These are phyloP conservation scores for Resseliella maxima DNA, from an alignment of 2,888 invertebrate genomes.

Conservation along the genomic window DNA sequence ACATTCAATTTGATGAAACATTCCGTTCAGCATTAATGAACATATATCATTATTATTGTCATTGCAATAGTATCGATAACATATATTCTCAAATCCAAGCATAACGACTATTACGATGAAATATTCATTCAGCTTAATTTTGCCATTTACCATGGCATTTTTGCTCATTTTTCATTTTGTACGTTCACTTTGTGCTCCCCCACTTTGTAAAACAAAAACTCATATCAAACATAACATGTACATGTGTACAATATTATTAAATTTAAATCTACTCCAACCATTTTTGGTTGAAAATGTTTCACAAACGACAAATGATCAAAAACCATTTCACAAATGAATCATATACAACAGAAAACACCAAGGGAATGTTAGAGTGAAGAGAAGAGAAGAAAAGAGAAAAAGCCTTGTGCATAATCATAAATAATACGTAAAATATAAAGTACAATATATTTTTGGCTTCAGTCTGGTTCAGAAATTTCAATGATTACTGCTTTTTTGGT, in stretches of 20 bases:
- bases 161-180: slow-evolving; percentile 13
- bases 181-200: no score
- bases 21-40: neutral
- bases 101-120: neutral
- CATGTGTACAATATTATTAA: neutral
- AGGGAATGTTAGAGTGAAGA: neutral
- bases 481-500: neutral
- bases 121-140: slow-evolving; percentile 28
- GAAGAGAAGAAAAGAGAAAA: neutral
- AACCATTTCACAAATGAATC: slow-evolving; percentile 31
- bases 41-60: neutral
- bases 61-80: neutral
- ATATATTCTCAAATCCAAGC: neutral
- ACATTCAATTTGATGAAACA: neutral
- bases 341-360: neutral
- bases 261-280: slow-evolving; percentile 46
- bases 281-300: neutral
- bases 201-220: no score
- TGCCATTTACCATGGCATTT: slow-evolving; percentile 24
- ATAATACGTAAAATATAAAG: neutral
- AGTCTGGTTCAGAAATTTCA: neutral
- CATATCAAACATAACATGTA: neutral
- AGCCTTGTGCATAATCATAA: neutral
- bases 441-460: slow-evolving; percentile 14
- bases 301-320: slow-evolving; percentile 42